Conservation (phyloP, 2,888 invertebrate species). For the Subacronicta megacephala region DNA sequence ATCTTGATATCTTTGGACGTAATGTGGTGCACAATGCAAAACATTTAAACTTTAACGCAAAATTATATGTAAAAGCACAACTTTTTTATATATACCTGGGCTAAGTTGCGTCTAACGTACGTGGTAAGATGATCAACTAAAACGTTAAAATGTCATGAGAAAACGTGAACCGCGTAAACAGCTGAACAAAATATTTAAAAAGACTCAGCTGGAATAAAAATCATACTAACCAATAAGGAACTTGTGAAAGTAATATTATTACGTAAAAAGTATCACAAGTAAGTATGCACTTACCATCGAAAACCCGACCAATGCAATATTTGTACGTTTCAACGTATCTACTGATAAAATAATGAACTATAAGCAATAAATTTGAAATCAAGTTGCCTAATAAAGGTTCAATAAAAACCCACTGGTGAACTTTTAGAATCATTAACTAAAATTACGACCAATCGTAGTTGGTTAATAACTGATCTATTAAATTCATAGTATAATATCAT, state of each 20-base stretch:
- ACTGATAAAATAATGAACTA: slow-evolving; percentile 7
- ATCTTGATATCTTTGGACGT: no score
- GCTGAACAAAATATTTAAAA: neutral
- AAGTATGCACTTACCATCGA: slow-evolving; percentile 2
- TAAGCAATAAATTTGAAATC: slow-evolving; percentile 3
- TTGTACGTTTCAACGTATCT: neutral
- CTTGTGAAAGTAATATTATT: slow-evolving; percentile 30
- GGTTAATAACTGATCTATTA: slow-evolving; percentile 21
- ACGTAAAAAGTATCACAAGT: slow-evolving; percentile 19
- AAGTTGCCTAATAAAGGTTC: slow-evolving; percentile 13
- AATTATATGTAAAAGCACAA: no score
- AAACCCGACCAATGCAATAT: slow-evolving; percentile 3
- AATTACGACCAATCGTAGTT: slow-evolving; percentile 17
- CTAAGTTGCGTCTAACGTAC: no score
- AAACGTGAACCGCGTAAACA: no score
- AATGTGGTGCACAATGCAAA: no score
- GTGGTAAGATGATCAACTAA: neutral
- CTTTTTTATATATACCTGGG: no score
- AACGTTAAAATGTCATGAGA: neutral
- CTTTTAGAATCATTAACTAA: slow-evolving; percentile 11
- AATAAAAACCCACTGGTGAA: slow-evolving; percentile 11
- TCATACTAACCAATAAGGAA: slow-evolving; percentile 13
- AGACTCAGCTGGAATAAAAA: neutral
- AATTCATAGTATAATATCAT: slow-evolving; percentile 17
- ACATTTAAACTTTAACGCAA: no score